These are phyloP conservation scores for Ladona fulva DNA, from an alignment of 1,140 invertebrate species.

Conservation along the genomic window DNA sequence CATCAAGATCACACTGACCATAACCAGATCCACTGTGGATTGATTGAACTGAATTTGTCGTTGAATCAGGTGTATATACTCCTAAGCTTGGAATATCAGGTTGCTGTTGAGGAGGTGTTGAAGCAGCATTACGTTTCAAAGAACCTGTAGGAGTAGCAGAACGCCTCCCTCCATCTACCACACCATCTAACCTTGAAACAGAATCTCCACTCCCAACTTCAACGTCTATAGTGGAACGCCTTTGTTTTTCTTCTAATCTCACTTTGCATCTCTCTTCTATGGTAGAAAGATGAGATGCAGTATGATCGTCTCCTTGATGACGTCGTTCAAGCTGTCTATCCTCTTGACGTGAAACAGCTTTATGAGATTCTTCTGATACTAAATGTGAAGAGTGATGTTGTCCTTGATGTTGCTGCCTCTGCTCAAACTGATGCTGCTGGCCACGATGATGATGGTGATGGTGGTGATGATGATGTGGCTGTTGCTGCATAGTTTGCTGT, in stretches of 20 bases:
- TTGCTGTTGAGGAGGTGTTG: slow-evolving; percentile 43
- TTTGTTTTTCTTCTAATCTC: not conserved
- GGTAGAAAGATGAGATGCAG: not conserved
- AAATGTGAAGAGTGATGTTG: not conserved
- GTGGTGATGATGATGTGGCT: slow-evolving; percentile 22
- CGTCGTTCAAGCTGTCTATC: not conserved
- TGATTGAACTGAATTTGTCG: slow-evolving; percentile 74
- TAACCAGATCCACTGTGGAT: slow-evolving; percentile 62
- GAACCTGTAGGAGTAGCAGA: slow-evolving; percentile 32
- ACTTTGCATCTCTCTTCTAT: not conserved
- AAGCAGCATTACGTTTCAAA: slow-evolving; percentile 37
- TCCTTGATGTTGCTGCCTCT: not conserved
- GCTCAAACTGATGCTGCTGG: not conserved
- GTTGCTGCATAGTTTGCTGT: slow-evolving; percentile 28
- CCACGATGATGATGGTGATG: not conserved
- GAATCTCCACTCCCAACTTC: slow-evolving; percentile 24
- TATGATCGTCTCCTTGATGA: not conserved
- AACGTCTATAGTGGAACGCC: not conserved
- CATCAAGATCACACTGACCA: slow-evolving; percentile 65
- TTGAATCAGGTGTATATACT: slow-evolving; percentile 74
- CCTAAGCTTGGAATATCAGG: slow-evolving; percentile 65
- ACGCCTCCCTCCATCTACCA: slow-evolving; percentile 24
- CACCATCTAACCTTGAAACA: slow-evolving; percentile 23
- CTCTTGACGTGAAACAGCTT: not conserved
- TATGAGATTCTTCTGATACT: not conserved